Conservation (phyloP, 2,797 vertebrate species). For the Chloroceryle amazona region DNA sequence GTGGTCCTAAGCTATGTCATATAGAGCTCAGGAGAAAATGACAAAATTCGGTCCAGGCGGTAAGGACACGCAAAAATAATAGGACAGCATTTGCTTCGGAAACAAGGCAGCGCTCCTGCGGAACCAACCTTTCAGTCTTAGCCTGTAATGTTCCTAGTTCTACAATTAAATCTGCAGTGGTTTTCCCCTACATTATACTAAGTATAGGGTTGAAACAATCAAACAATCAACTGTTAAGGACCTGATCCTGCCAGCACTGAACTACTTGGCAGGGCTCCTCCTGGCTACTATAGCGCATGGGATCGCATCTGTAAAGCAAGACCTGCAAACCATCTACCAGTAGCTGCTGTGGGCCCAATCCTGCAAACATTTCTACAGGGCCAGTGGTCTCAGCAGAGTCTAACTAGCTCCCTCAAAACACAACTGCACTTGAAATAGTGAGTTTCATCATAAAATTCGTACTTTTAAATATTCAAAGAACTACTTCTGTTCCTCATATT, state of each 20-base stretch:
- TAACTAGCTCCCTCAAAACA: background rate
- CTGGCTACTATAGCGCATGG: background rate
- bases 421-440: rapidly evolving
- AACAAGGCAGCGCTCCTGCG: background rate
- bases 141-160: background rate
- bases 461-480: background rate
- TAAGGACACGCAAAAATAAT: background rate
- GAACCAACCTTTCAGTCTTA: background rate
- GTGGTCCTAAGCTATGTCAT: background rate
- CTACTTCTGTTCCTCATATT: background rate
- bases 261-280: background rate
- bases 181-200: background rate
- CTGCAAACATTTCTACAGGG: background rate
- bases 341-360: background rate
- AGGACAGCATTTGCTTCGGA: background rate
- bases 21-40: rapidly evolving
- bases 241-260: background rate
- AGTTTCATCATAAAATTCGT: background rate
- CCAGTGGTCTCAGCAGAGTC: background rate
- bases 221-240: background rate
- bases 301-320: background rate
- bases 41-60: background rate
- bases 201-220: background rate
- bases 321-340: background rate
- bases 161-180: background rate